Evolutionary conservation across 1,140 invertebrate species (phyloP).

Genomic region (Bombyx mori): ASM3026992v2 NC_085107.1:6167001-6167500

Average conservation of each 20-base stretch:
- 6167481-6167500: slow-evolving; percentile 73
- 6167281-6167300: slow-evolving; percentile 75
- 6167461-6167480: slow-evolving; percentile 79
- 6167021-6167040: no score
- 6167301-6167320: slow-evolving; percentile 73
- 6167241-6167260: slow-evolving; percentile 47
- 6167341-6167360: slow-evolving; percentile 75
- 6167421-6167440: slow-evolving; percentile 70
- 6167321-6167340: slow-evolving; percentile 66
- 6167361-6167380: slow-evolving; percentile 77
- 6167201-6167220: no score
- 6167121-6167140: slow-evolving; percentile 16
- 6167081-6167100: no score
- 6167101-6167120: no score
- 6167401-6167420: slow-evolving; percentile 66
- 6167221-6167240: slow-evolving; percentile 7
- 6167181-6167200: slow-evolving; percentile 26
- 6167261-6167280: slow-evolving; percentile 54
- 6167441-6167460: slow-evolving; percentile 75
- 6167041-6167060: no score
- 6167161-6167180: slow-evolving; percentile 27
- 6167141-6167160: slow-evolving; percentile 37
- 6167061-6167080: no score
- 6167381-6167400: slow-evolving; percentile 74
- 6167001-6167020: no score